Conservation (phyloP, 2,888 invertebrate species). For the Athetis lepigone region DNA sequence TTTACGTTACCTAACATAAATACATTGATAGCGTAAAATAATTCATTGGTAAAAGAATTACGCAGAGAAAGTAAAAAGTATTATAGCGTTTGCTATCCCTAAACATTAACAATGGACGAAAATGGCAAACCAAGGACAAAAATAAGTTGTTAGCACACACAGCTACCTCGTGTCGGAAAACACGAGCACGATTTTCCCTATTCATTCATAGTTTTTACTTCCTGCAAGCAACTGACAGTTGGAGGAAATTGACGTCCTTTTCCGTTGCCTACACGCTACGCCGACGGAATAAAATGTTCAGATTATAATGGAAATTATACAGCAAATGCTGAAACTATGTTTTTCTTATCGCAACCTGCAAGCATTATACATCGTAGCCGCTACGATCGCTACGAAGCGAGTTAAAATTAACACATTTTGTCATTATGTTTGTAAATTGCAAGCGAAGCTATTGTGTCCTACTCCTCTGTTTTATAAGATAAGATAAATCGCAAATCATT, state of each 20-base stretch:
- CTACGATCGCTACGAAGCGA: slow-evolving; percentile 34
- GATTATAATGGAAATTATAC: slow-evolving; percentile 48
- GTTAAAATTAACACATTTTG: slow-evolving; percentile 61
- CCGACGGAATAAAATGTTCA: slow-evolving; percentile 29
- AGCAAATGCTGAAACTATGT: slow-evolving; percentile 37
- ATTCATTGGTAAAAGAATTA: no score
- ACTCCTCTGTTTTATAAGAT: slow-evolving; percentile 12
- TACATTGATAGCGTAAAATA: no score
- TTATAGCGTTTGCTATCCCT: neutral
- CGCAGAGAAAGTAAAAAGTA: no score
- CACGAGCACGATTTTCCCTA: neutral
- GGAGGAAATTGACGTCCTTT: slow-evolving; percentile 25
- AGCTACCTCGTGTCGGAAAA: neutral
- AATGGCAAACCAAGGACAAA: neutral
- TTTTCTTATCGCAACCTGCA: slow-evolving; percentile 57
- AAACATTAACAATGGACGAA: neutral
- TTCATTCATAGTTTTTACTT: neutral
- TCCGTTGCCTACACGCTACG: neutral
- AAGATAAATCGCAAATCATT: no score
- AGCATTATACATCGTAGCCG: slow-evolving; percentile 29
- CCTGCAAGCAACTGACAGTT: slow-evolving; percentile 10
- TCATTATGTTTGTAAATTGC: slow-evolving; percentile 53
- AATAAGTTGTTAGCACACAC: neutral
- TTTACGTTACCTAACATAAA: no score
- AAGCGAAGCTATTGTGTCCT: slow-evolving; percentile 52